phyloP scores from a whole-genome alignment of 2,113 vertebrate genomes.

The Stigmatopora argus region DNA sequence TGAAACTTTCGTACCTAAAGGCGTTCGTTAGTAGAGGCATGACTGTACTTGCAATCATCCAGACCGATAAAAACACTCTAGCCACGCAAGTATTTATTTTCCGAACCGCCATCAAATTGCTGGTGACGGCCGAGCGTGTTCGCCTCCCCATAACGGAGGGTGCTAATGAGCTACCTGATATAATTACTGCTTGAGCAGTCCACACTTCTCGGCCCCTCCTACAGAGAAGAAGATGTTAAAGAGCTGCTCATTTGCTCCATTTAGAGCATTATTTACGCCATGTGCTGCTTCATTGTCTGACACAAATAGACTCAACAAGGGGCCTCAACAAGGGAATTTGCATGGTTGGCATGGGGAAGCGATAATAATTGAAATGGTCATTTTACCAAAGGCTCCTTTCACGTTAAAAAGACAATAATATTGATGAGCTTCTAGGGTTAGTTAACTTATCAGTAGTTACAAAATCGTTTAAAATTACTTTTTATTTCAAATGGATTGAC shows the following conservation, averaged over 20 bases:
- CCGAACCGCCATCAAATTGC: slow-evolving; percentile 26
- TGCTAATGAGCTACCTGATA: slow-evolving; percentile 66
- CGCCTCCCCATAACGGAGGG: slow-evolving; percentile 46
- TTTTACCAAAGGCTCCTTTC: too few relatives aligned
- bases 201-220: slow-evolving; percentile 41
- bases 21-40: too few relatives aligned
- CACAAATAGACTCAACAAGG: slow-evolving; percentile 1
- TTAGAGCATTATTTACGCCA: slow-evolving; percentile 42
- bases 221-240: slow-evolving; percentile 58
- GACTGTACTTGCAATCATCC: background rate
- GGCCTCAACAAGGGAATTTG: background rate
- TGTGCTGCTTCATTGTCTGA: slow-evolving; percentile 37
- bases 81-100: slow-evolving; percentile 20
- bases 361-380: background rate
- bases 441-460: too few relatives aligned
- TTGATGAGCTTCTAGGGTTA: too few relatives aligned
- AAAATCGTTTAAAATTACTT: too few relatives aligned
- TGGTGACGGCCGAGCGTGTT: slow-evolving; percentile 15
- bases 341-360: background rate
- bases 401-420: too few relatives aligned
- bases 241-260: slow-evolving; percentile 47
- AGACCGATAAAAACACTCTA: slow-evolving; percentile 9
- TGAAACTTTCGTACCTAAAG: too few relatives aligned
- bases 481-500: too few relatives aligned
- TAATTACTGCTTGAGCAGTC: slow-evolving; percentile 61